These are phyloP conservation scores for Ariopsis seemanni DNA, from an alignment of 2,113 vertebrate species.

Conservation along the genomic window DNA sequence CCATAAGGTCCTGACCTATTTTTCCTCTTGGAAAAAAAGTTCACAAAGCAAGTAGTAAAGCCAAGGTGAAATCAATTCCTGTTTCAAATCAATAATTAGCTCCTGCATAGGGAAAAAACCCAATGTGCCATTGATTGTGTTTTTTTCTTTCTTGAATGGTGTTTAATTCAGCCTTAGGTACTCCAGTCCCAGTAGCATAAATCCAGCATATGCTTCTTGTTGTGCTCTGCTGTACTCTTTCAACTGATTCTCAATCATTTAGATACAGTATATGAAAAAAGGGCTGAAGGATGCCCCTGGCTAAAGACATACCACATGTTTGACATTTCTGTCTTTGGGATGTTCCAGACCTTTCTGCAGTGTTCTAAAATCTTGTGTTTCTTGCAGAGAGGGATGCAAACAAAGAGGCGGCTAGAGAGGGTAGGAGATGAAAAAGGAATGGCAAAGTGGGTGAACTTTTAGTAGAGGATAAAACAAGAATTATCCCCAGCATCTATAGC, in stretches of 20 bases:
- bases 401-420: not conserved
- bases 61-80: slow-evolving; percentile 6
- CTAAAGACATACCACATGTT: slow-evolving; percentile 21
- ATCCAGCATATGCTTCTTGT: not conserved
- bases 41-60: slow-evolving; percentile 12
- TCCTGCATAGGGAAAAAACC: not conserved
- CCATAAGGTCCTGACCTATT: not conserved
- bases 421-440: not conserved
- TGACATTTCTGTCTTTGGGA: slow-evolving; percentile 40
- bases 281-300: slow-evolving; percentile 8
- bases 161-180: not conserved
- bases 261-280: slow-evolving; percentile 36
- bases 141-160: not conserved
- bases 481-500: not conserved
- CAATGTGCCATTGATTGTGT: not conserved
- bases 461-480: not conserved
- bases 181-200: not conserved
- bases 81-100: slow-evolving; percentile 18
- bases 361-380: not conserved
- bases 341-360: slow-evolving; percentile 29
- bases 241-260: slow-evolving; percentile 47
- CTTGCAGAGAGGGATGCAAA: not conserved
- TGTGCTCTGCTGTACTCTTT: not conserved
- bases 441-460: not conserved
- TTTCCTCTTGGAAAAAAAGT: not conserved